These are phyloP conservation scores for Mohoua ochrocephala DNA, from an alignment of 2,113 vertebrate genomes.

Conservation along the genomic window DNA sequence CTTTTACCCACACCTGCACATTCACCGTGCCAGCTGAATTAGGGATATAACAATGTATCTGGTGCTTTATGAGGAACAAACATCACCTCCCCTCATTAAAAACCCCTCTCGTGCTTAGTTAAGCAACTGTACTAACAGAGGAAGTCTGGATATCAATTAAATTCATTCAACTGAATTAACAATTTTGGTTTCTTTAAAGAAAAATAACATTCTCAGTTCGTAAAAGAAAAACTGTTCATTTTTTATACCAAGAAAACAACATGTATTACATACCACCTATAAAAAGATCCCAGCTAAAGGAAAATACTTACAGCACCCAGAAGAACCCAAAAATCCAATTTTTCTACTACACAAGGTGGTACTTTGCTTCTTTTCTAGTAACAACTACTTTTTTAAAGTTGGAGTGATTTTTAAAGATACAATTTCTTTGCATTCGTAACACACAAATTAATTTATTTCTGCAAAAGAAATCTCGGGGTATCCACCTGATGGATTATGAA, in stretches of 20 bases:
- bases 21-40: background rate
- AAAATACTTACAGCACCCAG: background rate
- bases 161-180: background rate
- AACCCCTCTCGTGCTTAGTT: background rate
- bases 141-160: background rate
- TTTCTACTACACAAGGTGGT: background rate
- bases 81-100: background rate
- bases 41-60: background rate
- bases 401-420: background rate
- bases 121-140: background rate
- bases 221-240: background rate
- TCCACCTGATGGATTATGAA: background rate
- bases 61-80: background rate
- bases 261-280: background rate
- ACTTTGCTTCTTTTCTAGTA: background rate
- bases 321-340: background rate
- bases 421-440: constrained; percentile 10
- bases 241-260: background rate
- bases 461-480: background rate
- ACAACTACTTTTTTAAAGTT: background rate
- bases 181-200: background rate
- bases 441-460: constrained; percentile 14
- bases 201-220: background rate
- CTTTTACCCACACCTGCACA: background rate
- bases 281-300: background rate